A percentile compares a stretch with the other conserved stretches of the same genome.
These are phyloP conservation scores for Epizoanthus ramosus DNA, from an alignment of 92 coral and sea anemone species.

Conservation along the genomic window DNA sequence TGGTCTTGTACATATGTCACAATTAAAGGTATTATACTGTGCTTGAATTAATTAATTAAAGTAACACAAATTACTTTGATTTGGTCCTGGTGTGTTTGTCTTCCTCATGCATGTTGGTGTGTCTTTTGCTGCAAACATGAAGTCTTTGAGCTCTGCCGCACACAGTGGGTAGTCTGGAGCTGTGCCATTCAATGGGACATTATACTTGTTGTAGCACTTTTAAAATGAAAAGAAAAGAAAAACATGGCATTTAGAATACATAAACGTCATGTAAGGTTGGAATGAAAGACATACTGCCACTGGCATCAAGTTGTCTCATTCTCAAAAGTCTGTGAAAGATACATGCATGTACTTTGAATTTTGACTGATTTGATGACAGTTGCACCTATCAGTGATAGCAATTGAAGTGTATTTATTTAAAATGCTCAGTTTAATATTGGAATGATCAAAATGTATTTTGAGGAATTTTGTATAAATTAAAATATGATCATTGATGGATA, in stretches of 20 bases:
- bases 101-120: slow-evolving; percentile 98
- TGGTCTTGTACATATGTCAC: too few species aligned
- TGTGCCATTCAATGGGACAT: slow-evolving; percentile 67
- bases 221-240: not conserved
- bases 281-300: not conserved
- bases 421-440: too few species aligned
- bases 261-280: too few species aligned
- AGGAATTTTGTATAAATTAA: too few species aligned
- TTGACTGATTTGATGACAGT: not conserved
- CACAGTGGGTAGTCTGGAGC: slow-evolving; percentile 93
- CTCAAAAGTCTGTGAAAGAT: not conserved
- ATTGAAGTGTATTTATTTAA: too few species aligned
- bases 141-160: slow-evolving; percentile 89
- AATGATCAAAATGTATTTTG: too few species aligned
- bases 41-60: too few species aligned
- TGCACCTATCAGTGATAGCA: too few species aligned
- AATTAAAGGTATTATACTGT: not conserved
- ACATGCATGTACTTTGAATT: not conserved
- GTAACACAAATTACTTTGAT: slow-evolving; percentile 57
- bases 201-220: slow-evolving; percentile 81
- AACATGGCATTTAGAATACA: not conserved
- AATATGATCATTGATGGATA: too few species aligned
- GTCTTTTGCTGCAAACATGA: slow-evolving; percentile 99
- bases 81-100: slow-evolving; percentile 67
- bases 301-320: not conserved